These are phyloP conservation scores for Cisticola juncidis DNA, from an alignment of 2,113 vertebrate genomes.

Conservation along the genomic window DNA sequence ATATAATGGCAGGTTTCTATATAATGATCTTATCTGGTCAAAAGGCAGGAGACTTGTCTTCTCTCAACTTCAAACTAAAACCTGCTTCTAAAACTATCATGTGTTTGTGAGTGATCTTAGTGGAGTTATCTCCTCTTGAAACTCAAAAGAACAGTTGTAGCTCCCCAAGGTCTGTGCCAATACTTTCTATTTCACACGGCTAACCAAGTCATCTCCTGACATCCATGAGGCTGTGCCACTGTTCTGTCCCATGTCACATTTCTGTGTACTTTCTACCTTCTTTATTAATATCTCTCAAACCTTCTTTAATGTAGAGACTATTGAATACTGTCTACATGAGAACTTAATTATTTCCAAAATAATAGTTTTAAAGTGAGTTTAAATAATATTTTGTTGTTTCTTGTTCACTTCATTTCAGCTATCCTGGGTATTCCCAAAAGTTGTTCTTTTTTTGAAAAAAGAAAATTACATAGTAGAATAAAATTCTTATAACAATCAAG, in stretches of 20 bases:
- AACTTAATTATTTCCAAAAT: neutral
- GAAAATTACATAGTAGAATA: neutral
- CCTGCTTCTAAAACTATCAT: neutral
- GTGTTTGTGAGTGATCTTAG: neutral
- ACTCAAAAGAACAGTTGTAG: neutral
- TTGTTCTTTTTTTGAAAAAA: neutral
- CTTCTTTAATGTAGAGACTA: neutral
- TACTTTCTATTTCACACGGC: neutral
- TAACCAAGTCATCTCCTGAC: neutral
- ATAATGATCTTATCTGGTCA: neutral
- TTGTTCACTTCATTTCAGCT: neutral
- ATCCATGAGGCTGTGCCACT: neutral
- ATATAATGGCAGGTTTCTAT: neutral
- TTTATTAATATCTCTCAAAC: neutral
- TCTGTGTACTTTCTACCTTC: neutral
- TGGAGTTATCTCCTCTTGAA: neutral
- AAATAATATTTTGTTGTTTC: neutral
- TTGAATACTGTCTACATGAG: neutral
- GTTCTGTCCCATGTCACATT: rapidly evolving
- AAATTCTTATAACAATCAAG: neutral
- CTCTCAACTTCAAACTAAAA: neutral
- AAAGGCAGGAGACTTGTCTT: neutral
- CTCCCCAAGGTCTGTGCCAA: neutral
- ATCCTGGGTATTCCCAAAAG: neutral
- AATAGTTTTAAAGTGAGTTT: neutral